These are phyloP conservation scores for Pseudococcus longispinus DNA, from an alignment of 2,888 invertebrate genomes.

Conservation along the genomic window DNA sequence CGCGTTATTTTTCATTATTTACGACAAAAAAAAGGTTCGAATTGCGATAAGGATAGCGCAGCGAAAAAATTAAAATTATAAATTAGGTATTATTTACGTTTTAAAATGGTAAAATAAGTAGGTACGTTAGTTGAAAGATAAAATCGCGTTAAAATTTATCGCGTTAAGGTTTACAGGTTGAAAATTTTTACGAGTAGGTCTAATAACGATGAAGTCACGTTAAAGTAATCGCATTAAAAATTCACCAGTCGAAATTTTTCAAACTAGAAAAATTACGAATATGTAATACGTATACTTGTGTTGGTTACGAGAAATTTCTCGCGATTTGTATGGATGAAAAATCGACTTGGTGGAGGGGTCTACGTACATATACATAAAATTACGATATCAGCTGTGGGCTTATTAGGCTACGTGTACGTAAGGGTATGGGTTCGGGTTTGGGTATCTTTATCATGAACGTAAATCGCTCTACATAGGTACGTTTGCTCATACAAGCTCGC, in stretches of 20 bases:
- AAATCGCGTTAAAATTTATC: constrained; percentile 18
- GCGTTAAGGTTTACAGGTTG: background rate
- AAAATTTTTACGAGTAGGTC: background rate
- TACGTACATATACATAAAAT: too few relatives aligned
- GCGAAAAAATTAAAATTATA: constrained; percentile 8
- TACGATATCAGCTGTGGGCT: too few relatives aligned
- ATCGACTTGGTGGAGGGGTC: too few relatives aligned
- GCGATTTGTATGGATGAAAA: too few relatives aligned
- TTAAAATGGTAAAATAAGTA: background rate
- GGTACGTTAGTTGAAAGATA: background rate
- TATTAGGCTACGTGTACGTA: too few relatives aligned
- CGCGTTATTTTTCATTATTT: constrained; percentile 34
- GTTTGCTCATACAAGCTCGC: background rate
- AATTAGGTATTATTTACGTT: constrained; percentile 10
- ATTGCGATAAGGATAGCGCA: constrained; percentile 1
- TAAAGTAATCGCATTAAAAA: background rate
- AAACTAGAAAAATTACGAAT: background rate
- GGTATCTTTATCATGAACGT: background rate
- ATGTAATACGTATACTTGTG: too few relatives aligned
- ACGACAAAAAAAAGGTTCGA: constrained; percentile 20
- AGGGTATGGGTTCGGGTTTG: too few relatives aligned
- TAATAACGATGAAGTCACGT: background rate
- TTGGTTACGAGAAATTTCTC: too few relatives aligned
- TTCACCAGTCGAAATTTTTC: background rate
- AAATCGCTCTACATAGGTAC: background rate